Conservation (phyloP, 2,113 vertebrate species). For the Emydocephalus ijimae region DNA sequence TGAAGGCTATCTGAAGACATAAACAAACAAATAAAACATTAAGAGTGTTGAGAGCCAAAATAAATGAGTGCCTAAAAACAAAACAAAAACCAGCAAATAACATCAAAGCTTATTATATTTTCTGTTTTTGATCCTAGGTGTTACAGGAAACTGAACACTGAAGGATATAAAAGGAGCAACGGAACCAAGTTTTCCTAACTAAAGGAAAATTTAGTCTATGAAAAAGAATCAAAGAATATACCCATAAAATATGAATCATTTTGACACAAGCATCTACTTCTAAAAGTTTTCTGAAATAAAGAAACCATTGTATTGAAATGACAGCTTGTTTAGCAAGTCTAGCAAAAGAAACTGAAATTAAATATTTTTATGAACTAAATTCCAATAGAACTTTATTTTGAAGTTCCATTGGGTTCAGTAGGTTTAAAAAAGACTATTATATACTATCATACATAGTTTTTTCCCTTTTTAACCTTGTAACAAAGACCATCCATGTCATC, state of each 20-base stretch:
- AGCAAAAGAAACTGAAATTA: neutral
- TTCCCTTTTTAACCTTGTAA: neutral
- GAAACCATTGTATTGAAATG: neutral
- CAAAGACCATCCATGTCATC: neutral
- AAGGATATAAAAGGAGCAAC: neutral
- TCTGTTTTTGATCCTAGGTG: neutral
- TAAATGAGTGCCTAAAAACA: neutral
- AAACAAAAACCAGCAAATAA: neutral
- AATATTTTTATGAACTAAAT: neutral
- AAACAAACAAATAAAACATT: neutral
- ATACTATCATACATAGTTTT: neutral
- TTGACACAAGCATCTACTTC: neutral
- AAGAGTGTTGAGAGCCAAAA: neutral
- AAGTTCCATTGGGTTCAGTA: neutral
- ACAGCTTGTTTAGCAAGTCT: neutral
- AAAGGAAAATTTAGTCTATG: neutral
- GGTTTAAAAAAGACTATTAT: neutral
- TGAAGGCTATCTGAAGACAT: neutral
- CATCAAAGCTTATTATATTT: neutral
- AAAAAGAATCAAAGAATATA: neutral
- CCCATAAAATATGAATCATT: neutral
- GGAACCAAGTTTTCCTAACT: neutral
- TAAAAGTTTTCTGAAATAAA: neutral
- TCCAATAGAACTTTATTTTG: neutral
- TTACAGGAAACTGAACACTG: neutral